Base-by-base conservation (phyloP, 1,140 invertebrate genomes). In the Leptinotarsa undecemlineata region DNA sequence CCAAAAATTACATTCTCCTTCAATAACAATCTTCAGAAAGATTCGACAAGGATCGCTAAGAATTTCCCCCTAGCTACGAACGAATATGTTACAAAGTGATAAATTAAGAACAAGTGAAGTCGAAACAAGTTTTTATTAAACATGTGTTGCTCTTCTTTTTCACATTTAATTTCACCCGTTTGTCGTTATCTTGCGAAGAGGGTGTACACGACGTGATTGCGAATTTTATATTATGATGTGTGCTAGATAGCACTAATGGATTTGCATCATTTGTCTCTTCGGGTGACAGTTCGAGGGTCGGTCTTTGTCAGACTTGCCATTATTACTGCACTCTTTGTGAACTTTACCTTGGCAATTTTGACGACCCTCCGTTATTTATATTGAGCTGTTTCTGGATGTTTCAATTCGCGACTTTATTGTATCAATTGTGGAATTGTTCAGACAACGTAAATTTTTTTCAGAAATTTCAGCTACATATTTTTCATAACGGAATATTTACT, bases 261-360 rank as follows among this genome's bases (percentile, higher is more conserved):
- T 78, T 80, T 78, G 73, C 68, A 77, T 80, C 77, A 80, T 80
- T 80, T 80, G 77, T 80, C 79, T 78, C 77, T 48, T 71, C 23
- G 63, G 51, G 62, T 78, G 79, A 80, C 79, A 78, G 64, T 80
- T 69, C 48, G 77, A 62, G 74, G 74, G 74, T 76, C 71, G 68
- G 74, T 76, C 71, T 26, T 48, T 51, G 68, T 20, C 42, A 69
- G 33, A 23, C 19, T 48, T 20, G 48, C 68, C 48, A 63, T 61
- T 71, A 71, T 71, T 71, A 69, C 14, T 69, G 63, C 63, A 64
- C 20, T 33, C 68, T 20, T 47, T 69, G 64, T 51, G 48, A 48
- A 48, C 3, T 69, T 20, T 69, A 69, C 68, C 68, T 69, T 48
- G 33, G 68, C 47, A 69, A 69, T 69, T 69, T 57, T 69, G 26